These are phyloP conservation scores for Raja brachyura DNA, from an alignment of 2,113 vertebrate genomes.

Conservation along the genomic window DNA sequence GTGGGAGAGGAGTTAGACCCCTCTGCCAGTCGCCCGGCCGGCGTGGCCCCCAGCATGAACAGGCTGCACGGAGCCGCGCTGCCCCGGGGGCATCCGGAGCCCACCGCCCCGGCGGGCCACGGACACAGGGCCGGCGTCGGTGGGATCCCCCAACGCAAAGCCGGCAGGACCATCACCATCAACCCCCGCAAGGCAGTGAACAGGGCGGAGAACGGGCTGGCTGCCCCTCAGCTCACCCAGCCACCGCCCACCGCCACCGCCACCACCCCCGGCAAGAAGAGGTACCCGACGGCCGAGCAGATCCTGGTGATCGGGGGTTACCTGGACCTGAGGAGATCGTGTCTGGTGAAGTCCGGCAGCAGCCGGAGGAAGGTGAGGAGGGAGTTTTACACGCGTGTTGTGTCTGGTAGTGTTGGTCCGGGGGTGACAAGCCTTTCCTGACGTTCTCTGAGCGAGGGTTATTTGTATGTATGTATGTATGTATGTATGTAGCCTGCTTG, in stretches of 20 bases:
- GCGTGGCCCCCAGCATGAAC: no score
- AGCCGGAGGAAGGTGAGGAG: conserved; percentile 69
- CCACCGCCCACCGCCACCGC: not conserved
- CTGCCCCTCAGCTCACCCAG: not conserved
- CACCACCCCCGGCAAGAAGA: conserved; percentile 56
- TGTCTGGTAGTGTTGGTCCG: no score
- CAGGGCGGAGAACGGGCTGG: no score
- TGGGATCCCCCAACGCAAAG: conserved; percentile 52
- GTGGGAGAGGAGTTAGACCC: conserved; percentile 17
- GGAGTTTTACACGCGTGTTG: no score
- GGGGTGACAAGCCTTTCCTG: no score
- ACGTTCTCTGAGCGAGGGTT: no score
- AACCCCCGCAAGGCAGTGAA: conserved; percentile 62
- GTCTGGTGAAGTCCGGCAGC: conserved; percentile 65
- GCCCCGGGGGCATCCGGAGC: no score
- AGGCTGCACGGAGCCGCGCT: no score
- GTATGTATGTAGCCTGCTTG: no score
- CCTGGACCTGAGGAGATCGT: conserved; percentile 70
- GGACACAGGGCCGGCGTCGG: no score
- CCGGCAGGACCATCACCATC: conserved; percentile 79
- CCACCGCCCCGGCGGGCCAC: no score
- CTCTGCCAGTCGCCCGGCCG: conserved; percentile 41
- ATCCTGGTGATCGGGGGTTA: conserved; percentile 85
- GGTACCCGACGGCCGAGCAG: conserved; percentile 76
- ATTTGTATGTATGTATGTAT: no score